phyloP scores from a whole-genome alignment of 2,797 vertebrate species.

The Anomalospiza imberbis region DNA sequence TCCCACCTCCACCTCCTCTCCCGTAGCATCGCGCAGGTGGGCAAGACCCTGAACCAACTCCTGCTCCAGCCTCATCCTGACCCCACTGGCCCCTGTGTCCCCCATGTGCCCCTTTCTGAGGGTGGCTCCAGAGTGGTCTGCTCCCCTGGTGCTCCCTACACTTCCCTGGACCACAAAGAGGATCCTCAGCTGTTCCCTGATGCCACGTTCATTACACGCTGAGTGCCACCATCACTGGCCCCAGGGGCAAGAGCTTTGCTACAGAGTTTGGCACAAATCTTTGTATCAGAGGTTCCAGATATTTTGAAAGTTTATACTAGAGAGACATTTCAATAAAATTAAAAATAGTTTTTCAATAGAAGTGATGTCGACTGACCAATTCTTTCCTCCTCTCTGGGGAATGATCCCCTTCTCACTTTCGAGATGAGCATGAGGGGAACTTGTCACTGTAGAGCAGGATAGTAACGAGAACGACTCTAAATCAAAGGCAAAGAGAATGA shows the following conservation, averaged over 20 bases:
- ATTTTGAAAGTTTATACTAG: conserved; percentile 34
- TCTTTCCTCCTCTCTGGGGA: background rate
- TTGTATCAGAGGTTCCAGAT: background rate
- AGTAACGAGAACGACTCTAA: no score
- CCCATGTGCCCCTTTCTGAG: background rate
- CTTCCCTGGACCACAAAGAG: background rate
- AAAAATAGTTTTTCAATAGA: conserved; percentile 17
- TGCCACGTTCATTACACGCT: rapidly evolving
- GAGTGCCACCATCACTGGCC: background rate
- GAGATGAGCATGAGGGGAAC: background rate
- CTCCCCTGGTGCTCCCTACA: background rate
- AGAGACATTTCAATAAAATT: background rate
- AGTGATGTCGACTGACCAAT: rapidly evolving
- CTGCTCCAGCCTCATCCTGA: background rate
- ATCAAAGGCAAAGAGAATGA: no score
- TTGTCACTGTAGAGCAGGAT: no score
- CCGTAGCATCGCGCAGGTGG: conserved; percentile 33
- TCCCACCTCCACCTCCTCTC: background rate
- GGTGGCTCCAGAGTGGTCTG: background rate
- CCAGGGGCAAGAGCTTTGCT: background rate
- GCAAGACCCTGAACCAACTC: conserved; percentile 5
- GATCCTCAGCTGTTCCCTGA: background rate
- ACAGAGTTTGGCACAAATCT: rapidly evolving
- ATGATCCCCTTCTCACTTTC: conserved; percentile 32
- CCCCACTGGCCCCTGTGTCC: background rate